Percentiles rank a stretch among this genome's conserved stretches.
Conservation (phyloP, 2,113 vertebrate species). For the Eptesicus fuscus region DNA sequence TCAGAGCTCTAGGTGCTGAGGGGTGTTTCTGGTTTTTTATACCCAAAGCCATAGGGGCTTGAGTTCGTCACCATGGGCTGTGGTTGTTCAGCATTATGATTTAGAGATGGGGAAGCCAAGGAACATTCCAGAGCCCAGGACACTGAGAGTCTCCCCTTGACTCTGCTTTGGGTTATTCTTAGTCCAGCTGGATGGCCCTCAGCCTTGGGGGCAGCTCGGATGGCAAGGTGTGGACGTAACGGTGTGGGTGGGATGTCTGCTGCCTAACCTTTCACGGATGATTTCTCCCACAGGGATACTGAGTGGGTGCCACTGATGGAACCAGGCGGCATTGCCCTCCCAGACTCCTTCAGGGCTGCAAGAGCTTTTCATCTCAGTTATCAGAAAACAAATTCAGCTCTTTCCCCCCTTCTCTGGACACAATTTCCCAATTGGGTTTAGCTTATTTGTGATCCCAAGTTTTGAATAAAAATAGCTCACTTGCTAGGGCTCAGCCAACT, state of each 20-base stretch:
- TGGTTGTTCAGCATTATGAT: neutral
- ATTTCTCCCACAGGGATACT: neutral
- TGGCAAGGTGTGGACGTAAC: accelerated
- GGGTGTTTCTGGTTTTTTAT: neutral
- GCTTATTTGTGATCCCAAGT: neutral
- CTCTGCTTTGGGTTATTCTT: neutral
- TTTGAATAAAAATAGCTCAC: neutral
- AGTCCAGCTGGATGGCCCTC: accelerated
- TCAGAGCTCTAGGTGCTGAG: neutral
- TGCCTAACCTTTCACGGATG: accelerated
- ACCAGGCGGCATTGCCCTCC: accelerated
- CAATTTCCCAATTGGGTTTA: neutral
- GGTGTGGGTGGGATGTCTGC: neutral
- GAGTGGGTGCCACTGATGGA: accelerated
- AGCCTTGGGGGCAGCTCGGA: accelerated
- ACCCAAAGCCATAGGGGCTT: neutral
- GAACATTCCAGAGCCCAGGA: neutral
- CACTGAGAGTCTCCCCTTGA: accelerated
- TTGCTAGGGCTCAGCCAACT: neutral
- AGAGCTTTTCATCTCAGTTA: neutral
- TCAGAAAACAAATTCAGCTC: neutral
- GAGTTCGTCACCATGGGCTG: neutral
- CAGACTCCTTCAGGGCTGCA: neutral
- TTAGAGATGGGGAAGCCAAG: neutral
- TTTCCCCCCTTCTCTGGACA: neutral